Base-by-base conservation (phyloP, 1,140 invertebrate genomes). In the Neodiprion lecontei region DNA sequence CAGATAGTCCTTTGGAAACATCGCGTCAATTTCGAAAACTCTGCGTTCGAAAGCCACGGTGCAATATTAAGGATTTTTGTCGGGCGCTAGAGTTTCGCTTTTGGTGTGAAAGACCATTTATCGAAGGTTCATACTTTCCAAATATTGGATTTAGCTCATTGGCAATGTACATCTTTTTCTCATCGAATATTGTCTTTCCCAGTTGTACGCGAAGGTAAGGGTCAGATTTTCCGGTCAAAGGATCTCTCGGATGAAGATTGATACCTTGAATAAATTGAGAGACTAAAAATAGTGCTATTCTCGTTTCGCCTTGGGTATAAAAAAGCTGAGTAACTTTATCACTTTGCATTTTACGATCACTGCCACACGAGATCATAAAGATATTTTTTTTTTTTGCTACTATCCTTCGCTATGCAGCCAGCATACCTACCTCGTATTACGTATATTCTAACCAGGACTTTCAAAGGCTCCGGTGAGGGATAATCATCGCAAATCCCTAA, bases 131-230 rank as follows among this genome's bases (percentile, higher is more conserved):
- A 3, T 40, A 94, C 93, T 91, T 95, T 75, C 96, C 96, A 88
- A 97, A 97, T 11, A 95, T 88, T 0, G 96, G 96, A 89, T 96
- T 96, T n/a, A 94, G 85, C 76, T 95, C 92, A 84, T 95, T 95
- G 11, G 93, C 90, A 48, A 95, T 89, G 81, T 94, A 95, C 80
- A 94, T 92, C 67, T 94, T 93, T 75, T 91, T 91, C 88, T 96
- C 95, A 67, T 90, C 92, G 9, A 94, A 86, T 1, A 87, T 86
- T 75, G 92, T 93, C 53, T 91, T 90, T 7, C 94, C 95, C 61
- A 96, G 87, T 67, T 88, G 89, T 5, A 97, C 84, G 10, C 91
- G 88, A 0, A 96, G 85, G 84, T 96, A 97, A 1, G 95, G 93
- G 89, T 97, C 95, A 1, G 95, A 93, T 79, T 94, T 94, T 12